A percentile compares a stretch with the other conserved stretches of the same genome.
These are phyloP conservation scores for Oncorhynchus tshawytscha DNA, from an alignment of 2,113 vertebrate species.

Conservation along the genomic window DNA sequence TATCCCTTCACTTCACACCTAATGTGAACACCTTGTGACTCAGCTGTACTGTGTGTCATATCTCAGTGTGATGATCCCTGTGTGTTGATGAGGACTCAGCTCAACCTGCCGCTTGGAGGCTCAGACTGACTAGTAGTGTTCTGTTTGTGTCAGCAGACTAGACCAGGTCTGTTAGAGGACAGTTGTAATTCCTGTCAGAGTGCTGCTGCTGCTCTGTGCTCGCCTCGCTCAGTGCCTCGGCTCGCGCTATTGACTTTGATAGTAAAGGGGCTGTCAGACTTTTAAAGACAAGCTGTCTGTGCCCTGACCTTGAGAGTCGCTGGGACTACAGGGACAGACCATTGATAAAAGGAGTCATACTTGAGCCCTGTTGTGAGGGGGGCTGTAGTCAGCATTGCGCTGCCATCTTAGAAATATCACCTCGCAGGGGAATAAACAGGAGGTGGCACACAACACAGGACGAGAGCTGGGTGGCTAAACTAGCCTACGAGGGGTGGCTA, in stretches of 20 bases:
- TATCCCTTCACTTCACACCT: conserved; percentile 55
- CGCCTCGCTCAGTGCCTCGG: conserved; percentile 13
- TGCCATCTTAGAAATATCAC: conserved; percentile 5
- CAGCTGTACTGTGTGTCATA: not conserved
- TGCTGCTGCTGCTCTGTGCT: conserved; percentile 10
- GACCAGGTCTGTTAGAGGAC: conserved; percentile 16
- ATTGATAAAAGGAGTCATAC: conserved; percentile 51
- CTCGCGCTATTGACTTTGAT: conserved; percentile 62
- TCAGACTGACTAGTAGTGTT: not conserved
- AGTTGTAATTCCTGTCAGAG: conserved; percentile 58
- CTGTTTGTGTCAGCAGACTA: not conserved
- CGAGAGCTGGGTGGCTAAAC: not conserved
- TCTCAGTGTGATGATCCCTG: not conserved
- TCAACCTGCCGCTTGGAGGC: not conserved
- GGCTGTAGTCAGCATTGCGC: not conserved
- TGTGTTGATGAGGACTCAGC: not conserved
- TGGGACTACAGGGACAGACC: conserved; percentile 37
- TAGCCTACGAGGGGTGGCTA: too few species aligned
- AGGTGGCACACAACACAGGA: not conserved
- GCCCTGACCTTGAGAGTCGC: conserved; percentile 65
- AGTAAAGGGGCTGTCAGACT: conserved; percentile 66
- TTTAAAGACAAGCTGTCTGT: conserved; percentile 72
- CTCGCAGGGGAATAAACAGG: not conserved
- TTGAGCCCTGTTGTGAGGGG: conserved; percentile 17
- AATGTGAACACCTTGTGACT: conserved; percentile 13